Percentiles rank a stretch among this genome's conserved stretches.
These are phyloP conservation scores for Mechanitis mazaeus DNA, from an alignment of 2,888 invertebrate species.

Conservation along the genomic window DNA sequence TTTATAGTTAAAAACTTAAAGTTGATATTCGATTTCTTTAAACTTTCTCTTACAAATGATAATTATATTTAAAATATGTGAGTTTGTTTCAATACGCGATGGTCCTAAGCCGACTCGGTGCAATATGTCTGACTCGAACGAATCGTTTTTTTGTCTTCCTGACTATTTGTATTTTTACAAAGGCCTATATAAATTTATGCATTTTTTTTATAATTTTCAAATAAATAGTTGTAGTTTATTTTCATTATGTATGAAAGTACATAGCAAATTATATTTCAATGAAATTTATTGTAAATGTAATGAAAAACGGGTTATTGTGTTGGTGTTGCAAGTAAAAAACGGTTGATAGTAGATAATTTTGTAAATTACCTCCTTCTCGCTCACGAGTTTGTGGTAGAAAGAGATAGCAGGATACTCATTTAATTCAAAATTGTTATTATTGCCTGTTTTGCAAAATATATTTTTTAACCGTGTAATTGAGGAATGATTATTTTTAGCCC, in stretches of 20 bases:
- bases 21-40: no score
- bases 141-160: constrained; percentile 46
- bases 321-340: constrained; percentile 8
- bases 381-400: not conserved
- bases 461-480: constrained; percentile 15
- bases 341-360: not conserved
- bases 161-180: constrained; percentile 36
- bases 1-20: no score
- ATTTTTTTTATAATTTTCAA: constrained; percentile 34
- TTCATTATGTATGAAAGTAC: constrained; percentile 31
- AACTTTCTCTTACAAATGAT: no score
- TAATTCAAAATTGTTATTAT: no score
- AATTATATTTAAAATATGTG: no score
- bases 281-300: constrained; percentile 30
- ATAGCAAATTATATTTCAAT: constrained; percentile 33
- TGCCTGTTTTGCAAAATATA: not conserved
- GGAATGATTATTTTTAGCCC: constrained; percentile 1
- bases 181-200: constrained; percentile 39
- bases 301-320: constrained; percentile 10
- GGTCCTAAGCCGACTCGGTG: constrained; percentile 26
- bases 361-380: constrained; percentile 4
- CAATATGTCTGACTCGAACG: constrained; percentile 40
- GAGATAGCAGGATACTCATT: no score
- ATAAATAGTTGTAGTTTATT: constrained; percentile 36
- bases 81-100: no score